A percentile compares a stretch with the other conserved stretches of the same genome.
phyloP scores from a whole-genome alignment of 2,797 vertebrate genomes.

The Moxostoma hubbsi region DNA sequence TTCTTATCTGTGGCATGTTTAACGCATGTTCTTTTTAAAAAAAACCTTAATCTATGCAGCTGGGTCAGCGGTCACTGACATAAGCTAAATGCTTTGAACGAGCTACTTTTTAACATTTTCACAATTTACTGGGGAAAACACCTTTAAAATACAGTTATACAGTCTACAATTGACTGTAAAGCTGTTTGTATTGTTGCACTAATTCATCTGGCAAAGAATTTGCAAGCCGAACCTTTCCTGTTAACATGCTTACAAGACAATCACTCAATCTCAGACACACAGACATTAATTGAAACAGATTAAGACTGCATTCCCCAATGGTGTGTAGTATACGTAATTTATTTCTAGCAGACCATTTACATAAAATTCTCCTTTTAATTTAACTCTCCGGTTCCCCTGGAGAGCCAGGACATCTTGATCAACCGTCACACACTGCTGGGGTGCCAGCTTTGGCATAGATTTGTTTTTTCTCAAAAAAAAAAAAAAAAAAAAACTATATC shows the following conservation, averaged over 20 bases:
- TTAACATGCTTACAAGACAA: background rate
- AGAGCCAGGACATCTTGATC: slow-evolving; percentile 60
- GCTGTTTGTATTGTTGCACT: background rate
- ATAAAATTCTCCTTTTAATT: slow-evolving; percentile 87
- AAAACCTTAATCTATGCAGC: background rate
- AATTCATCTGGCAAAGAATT: background rate
- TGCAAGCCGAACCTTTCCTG: background rate
- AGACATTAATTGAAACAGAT: slow-evolving; percentile 30
- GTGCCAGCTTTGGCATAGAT: slow-evolving; percentile 93
- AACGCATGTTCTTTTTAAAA: slow-evolving; percentile 13
- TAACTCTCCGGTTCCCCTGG: slow-evolving; percentile 76
- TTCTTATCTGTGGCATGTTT: slow-evolving; percentile 44
- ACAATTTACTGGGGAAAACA: background rate
- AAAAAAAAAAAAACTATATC: slow-evolving; percentile 58
- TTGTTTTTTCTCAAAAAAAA: slow-evolving; percentile 74
- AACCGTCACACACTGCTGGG: slow-evolving; percentile 80
- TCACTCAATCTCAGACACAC: background rate
- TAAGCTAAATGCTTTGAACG: background rate
- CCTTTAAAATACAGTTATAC: background rate
- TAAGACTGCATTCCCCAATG: slow-evolving; percentile 62
- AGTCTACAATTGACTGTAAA: background rate
- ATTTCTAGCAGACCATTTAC: slow-evolving; percentile 92
- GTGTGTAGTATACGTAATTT: slow-evolving; percentile 84
- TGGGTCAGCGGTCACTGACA: background rate
- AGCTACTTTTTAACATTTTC: background rate